These are phyloP conservation scores for Crematogaster levior DNA, from an alignment of 2,888 invertebrate species.

Conservation along the genomic window DNA sequence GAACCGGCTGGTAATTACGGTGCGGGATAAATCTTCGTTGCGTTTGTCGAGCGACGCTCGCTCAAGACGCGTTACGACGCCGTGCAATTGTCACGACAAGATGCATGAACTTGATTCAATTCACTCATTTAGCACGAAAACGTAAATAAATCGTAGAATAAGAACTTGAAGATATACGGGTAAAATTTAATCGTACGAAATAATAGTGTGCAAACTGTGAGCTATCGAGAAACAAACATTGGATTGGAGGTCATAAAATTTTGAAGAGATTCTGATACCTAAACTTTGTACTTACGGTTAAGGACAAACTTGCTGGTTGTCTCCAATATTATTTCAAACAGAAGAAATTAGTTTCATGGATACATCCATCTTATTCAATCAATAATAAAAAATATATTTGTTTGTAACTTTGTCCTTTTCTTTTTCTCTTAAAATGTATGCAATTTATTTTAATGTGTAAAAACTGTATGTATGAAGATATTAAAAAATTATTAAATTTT, in stretches of 20 bases:
- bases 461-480: neutral
- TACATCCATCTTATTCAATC: neutral
- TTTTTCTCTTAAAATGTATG: neutral
- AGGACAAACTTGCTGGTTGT: neutral
- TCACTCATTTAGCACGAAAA: neutral
- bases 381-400: neutral
- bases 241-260: neutral
- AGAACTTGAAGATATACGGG: neutral
- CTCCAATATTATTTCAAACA: neutral
- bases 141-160: neutral
- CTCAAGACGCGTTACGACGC: slow-evolving; percentile 48
- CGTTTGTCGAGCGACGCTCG: slow-evolving; percentile 14
- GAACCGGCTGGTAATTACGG: slow-evolving; percentile 61
- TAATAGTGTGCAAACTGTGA: neutral
- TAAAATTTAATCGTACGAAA: neutral
- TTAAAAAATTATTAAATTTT: neutral
- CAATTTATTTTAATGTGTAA: neutral
- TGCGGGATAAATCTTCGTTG: slow-evolving; percentile 67
- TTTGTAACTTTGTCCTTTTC: neutral
- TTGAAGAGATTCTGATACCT: neutral
- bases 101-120: neutral
- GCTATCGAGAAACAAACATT: too few relatives aligned
- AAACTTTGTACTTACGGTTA: neutral
- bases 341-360: neutral
- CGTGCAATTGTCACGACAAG: neutral